phyloP scores from a whole-genome alignment of 2,888 invertebrate genomes.

The Balanococcus diminutus region DNA sequence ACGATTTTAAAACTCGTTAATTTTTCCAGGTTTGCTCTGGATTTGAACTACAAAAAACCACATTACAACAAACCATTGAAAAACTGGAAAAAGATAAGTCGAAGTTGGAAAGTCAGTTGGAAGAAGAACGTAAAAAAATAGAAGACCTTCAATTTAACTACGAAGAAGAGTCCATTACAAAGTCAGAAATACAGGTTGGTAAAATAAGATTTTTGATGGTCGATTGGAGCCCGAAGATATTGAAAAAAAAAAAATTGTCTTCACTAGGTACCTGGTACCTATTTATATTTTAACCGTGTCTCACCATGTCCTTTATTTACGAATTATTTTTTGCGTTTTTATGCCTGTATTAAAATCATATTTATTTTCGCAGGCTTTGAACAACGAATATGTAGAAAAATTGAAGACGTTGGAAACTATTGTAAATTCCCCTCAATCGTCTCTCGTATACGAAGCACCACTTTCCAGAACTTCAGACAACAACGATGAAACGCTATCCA shows the following conservation, averaged over 20 bases:
- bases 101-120: conserved; percentile 64
- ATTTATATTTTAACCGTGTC: too few relatives aligned
- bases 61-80: conserved; percentile 61
- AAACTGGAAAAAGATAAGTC: conserved; percentile 67
- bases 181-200: conserved; percentile 82
- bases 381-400: conserved; percentile 56
- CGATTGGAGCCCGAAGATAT: not conserved
- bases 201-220: not conserved
- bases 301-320: too few relatives aligned
- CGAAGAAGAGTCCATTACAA: conserved; percentile 89
- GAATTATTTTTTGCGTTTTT: too few relatives aligned
- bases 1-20: too few relatives aligned
- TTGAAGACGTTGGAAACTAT: conserved; percentile 61
- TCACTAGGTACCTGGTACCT: too few relatives aligned
- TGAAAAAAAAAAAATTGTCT: not conserved
- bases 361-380: conserved; percentile 42
- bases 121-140: conserved; percentile 79
- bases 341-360: not conserved
- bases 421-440: conserved; percentile 62
- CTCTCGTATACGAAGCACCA: conserved; percentile 36
- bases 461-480: not conserved
- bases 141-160: conserved; percentile 90
- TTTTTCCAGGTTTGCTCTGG: conserved; percentile 65
- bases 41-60: conserved; percentile 64
- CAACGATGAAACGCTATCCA: not conserved